Evolutionary conservation across 2,797 vertebrate genomes (phyloP), one percentile per base, ranked within the genome.

Genomic region (Falco berigora): DNA sequence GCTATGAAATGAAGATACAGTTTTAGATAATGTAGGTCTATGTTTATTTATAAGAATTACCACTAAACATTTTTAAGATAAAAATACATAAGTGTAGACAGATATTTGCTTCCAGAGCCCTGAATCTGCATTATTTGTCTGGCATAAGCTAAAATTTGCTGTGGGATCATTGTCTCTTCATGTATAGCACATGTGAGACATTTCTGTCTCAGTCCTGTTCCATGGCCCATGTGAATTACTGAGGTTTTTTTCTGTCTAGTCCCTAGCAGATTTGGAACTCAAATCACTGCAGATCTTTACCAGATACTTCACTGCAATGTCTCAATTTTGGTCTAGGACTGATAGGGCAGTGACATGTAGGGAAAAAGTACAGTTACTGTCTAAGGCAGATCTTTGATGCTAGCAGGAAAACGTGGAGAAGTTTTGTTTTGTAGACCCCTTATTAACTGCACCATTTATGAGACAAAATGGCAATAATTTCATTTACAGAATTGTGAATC

Each of bases 231-330:
- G 21, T 87, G 64, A 85, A 80, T 79, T 71, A n/a, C 22, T 77
- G 22, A 2, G 0, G 0, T 3, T 64, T 76, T 80, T 69, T 53
- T 19, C 22, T 82, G 11, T 30, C 47, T 78, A 28, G n/a, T 66
- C 6, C 14, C 12, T 59, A 46, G 17, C 16, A 86, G 42, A 69
- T 79, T 82, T 84, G 76, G 32, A 86, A 69, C 25, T 2, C 36
- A 22, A 74, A 77, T 58, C 3, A 1, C 21, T 75, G 28, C 55
- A 68, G 15, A 36, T 38, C 16, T 73, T 75, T 90, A 58, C 52
- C 64, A 71, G 36, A 46, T 32, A n/a, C 16, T 90, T 84, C 78
- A 86, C 13, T 36, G 34, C 30, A 81, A 13, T 78, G 42, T 52
- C 44, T 47, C 53, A 61, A 6, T 18, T 67, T 16, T 46, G 21